Evolutionary conservation across 2,888 invertebrate species (phyloP), one percentile per base, ranked within the genome.

Genomic region (Epistrophella euchroma): DNA sequence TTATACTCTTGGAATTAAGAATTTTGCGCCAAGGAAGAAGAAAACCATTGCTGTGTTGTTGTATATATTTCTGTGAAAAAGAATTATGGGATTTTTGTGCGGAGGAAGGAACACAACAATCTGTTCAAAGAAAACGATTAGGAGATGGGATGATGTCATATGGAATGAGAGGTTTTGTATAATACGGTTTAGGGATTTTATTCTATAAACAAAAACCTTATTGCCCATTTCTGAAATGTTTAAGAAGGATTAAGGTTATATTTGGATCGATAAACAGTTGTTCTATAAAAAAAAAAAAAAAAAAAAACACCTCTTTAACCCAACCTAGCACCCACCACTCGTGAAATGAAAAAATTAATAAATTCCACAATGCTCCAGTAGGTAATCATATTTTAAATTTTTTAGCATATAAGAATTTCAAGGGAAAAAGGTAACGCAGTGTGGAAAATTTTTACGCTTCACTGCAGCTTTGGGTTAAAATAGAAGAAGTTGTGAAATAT

Each of bases 1-100:
- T 77, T 77, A 70, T 22, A 40, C 60, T 40, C 70, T 70, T 28
- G 17, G 50, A 70, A 70, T 56, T 45, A 60, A 50, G 66, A 66
- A 66, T 66, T 71, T 37, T 50, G 60, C 58, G 52, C 66, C 66
- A 47, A 62, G 32, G 66, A 47, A 64, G 64, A 47, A 66, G 19
- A 47, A 47, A 28, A 45, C 28, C 25, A 19, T 28, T 28, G 25
- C n/a, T n/a, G 5, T 43, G 15, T 3, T 64, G n/a, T 66, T 19
- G 32, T 32, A 15, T 40, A 15, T 40, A 13, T 19, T 60, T 32
- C 45, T 66, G 32, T 47, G 47, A 66, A 66, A 35, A 66, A 15
- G 66, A 66, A 47, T 47, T 47, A 66, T 66, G 47, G 47, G 28
- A 43, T 45, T 64, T 40, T 40, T 40, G 13, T 22, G 15, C 17